A percentile compares a stretch with the other conserved stretches of the same genome.
Conservation (phyloP, 2,888 invertebrate genomes). For the Drosophila neutralis region DNA sequence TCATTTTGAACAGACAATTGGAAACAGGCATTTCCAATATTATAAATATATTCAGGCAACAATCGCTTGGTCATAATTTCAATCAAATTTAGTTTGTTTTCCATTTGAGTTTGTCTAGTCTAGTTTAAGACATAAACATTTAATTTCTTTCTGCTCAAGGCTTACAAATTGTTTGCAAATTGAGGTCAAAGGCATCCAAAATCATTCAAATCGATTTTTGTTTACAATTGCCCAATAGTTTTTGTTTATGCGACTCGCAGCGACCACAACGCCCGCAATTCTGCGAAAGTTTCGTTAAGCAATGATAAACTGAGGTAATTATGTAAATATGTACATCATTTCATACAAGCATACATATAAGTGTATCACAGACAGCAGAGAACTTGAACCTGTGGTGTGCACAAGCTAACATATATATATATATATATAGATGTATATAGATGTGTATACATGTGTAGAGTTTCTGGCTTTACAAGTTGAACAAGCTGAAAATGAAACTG, state of each 20-base stretch:
- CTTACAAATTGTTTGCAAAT: conserved; percentile 17
- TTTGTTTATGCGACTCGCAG: conserved; percentile 27
- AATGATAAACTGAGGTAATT: conserved; percentile 15
- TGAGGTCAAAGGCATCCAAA: conserved; percentile 39
- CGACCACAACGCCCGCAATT: conserved; percentile 2
- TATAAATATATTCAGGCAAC: not conserved
- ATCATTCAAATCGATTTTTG: conserved; percentile 28
- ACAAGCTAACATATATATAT: not conserved
- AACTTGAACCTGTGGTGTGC: not conserved
- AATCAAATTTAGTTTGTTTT: too few relatives aligned
- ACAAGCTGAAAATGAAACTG: not conserved
- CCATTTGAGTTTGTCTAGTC: not conserved
- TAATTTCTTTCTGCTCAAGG: not conserved
- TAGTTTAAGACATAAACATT: not conserved
- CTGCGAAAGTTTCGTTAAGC: conserved; percentile 9
- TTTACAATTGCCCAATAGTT: conserved; percentile 30
- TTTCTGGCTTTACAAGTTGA: not conserved
- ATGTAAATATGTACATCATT: not conserved
- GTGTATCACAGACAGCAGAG: not conserved
- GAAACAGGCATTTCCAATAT: not conserved
- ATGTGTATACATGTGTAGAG: not conserved
- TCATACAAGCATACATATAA: not conserved
- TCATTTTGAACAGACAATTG: not conserved
- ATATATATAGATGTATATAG: not conserved
- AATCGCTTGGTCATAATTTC: not conserved